phyloP scores from a whole-genome alignment of 1,140 invertebrate genomes.

The Euschistus heros region DNA sequence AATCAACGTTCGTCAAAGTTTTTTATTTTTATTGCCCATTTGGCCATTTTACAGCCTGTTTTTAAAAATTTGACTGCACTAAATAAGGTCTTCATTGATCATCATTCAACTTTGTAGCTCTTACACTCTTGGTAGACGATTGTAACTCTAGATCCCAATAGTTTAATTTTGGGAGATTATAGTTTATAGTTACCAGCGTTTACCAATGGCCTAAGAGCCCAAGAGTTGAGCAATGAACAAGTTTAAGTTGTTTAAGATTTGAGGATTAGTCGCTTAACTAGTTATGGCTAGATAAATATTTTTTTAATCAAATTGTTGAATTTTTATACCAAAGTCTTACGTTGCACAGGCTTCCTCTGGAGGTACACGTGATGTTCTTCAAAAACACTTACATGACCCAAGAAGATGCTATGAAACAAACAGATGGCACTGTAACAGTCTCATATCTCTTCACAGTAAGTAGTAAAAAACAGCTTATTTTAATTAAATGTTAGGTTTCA shows the following conservation, averaged over 20 bases:
- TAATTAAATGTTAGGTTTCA: not conserved
- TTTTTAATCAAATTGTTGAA: not conserved
- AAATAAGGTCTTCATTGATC: too few species aligned
- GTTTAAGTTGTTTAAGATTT: not conserved
- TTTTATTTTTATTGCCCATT: not conserved
- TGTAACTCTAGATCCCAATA: too few species aligned
- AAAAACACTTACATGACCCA: conserved; percentile 44
- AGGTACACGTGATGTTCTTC: conserved; percentile 46
- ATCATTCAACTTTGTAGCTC: too few species aligned
- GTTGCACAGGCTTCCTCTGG: conserved; percentile 38
- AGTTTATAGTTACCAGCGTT: too few species aligned
- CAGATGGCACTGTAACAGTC: conserved; percentile 44
- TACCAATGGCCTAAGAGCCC: too few species aligned
- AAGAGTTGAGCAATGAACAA: too few species aligned
- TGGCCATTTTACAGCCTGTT: not conserved
- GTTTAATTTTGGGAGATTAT: too few species aligned
- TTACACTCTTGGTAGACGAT: too few species aligned
- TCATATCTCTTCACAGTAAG: conserved; percentile 47
- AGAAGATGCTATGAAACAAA: conserved; percentile 42
- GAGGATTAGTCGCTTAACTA: not conserved
- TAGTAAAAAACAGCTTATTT: not conserved
- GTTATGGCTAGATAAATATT: not conserved
- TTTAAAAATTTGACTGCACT: not conserved
- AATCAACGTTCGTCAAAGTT: too few species aligned
- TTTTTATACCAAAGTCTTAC: not conserved